A percentile compares a stretch with the other conserved stretches of the same genome.
These are phyloP conservation scores for Tokudaia tokunoshimensis DNA, from an alignment of 2,797 vertebrate species.

Conservation along the genomic window DNA sequence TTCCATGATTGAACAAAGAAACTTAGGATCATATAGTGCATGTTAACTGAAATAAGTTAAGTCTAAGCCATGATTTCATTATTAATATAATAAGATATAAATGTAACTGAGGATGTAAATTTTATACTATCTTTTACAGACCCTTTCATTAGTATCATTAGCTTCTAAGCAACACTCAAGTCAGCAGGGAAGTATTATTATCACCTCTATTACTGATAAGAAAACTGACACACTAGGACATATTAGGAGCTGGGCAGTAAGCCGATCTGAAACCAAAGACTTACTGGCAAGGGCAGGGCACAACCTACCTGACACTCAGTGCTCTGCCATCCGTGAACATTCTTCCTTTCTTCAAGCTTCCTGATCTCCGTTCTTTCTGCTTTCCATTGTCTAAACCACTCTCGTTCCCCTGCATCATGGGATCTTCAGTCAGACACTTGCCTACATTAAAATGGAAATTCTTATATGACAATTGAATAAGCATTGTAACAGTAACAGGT, in stretches of 20 bases:
- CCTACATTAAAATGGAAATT: constrained; percentile 64
- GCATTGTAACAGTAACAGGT: constrained; percentile 54
- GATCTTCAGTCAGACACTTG: constrained; percentile 62
- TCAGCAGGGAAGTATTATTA: neutral
- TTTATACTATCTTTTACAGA: neutral
- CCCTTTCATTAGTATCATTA: neutral
- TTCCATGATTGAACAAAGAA: neutral
- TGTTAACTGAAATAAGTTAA: constrained; percentile 30
- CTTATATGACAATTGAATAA: constrained; percentile 68
- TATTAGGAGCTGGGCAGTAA: neutral
- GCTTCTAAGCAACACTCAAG: neutral
- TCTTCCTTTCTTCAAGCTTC: neutral
- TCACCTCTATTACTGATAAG: neutral
- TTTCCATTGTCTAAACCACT: neutral
- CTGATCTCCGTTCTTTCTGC: neutral
- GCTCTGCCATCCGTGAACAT: neutral
- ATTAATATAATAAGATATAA: neutral
- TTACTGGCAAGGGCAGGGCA: neutral
- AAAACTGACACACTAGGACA: neutral
- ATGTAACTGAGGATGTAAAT: neutral
- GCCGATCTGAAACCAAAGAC: neutral
- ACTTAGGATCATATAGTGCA: neutral
- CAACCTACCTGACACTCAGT: neutral
- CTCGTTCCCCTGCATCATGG: neutral
- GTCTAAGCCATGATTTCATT: neutral